Base-by-base conservation (phyloP, 2,888 invertebrate genomes). In the Eristalis intricaria region DNA sequence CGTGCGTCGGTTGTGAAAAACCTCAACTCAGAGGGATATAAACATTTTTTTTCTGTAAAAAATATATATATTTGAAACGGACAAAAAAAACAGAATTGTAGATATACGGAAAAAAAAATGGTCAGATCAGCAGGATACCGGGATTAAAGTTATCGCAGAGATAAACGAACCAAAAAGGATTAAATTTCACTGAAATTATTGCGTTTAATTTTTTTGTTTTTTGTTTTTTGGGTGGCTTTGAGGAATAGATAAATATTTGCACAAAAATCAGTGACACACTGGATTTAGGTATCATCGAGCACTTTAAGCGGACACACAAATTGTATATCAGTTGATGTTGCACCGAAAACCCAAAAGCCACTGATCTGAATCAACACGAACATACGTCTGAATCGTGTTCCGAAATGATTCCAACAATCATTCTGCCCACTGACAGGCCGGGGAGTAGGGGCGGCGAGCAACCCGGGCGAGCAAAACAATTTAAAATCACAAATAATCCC, bases 131-230 rank as follows among this genome's bases (percentile, higher is more conserved):
- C 11, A 35, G 65, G 50, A 79, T 73, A 73, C 56, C 63, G 81
- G 74, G 69, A 81, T 81, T 81, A 75, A 81, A 75, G 81, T 69
- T 69, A 77, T 81, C 81, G 64, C 63, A 23, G 63, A 74, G 74
- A 81, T 81, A 81, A 81, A 80, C 56, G 66, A 40, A 69, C 61
- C 50, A 58, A 69, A 38, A 68, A 35, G 81, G 81, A 81, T 81
- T 69, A 63, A 81, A 81, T 81, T 81, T 75, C 56, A 75, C 38
- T 56, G 68, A 81, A 81, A 75, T 74, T 81, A 81, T 81, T 81
- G 74, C 22, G 38, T 22, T 56, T 69, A n/a, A n/a, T 56, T 64
- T 43, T 26, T 56, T 8, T 2, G 32, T 56, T 64, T n/a, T n/a
- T n/a, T n/a, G n/a, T 56, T 56, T 29, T n/a, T 56, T 4, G 23